These are phyloP conservation scores for Vireo altiloquus DNA, from an alignment of 2,113 vertebrate species.

Conservation along the genomic window DNA sequence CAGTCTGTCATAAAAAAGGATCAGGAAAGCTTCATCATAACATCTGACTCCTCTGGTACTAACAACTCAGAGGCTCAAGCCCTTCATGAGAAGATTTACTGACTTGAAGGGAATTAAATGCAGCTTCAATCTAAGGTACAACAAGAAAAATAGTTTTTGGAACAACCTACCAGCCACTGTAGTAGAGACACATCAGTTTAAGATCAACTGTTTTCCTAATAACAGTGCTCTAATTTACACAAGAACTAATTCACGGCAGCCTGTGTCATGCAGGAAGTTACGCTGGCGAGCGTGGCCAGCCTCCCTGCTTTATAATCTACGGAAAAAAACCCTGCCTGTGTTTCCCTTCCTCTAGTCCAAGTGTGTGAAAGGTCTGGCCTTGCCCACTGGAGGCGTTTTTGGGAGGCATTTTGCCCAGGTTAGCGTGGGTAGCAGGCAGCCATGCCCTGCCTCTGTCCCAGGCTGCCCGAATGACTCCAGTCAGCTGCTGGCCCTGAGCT, in stretches of 20 bases:
- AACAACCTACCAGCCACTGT: neutral
- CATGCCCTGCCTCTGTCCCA: neutral
- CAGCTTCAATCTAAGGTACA: neutral
- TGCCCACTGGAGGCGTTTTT: neutral
- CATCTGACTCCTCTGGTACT: neutral
- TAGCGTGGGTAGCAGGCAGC: neutral
- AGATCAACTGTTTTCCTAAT: conserved; percentile 12
- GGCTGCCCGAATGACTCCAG: neutral
- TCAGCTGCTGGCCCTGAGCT: neutral
- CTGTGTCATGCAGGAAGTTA: conserved; percentile 58
- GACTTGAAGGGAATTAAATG: neutral
- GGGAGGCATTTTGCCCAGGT: neutral
- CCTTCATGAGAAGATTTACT: neutral
- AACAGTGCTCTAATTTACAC: conserved; percentile 5
- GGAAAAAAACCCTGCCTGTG: conserved; percentile 46
- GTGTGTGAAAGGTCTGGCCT: conserved; percentile 65
- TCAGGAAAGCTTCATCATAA: neutral
- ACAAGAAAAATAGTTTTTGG: neutral
- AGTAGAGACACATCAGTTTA: neutral
- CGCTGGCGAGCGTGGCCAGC: neutral
- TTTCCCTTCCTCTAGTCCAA: conserved; percentile 47
- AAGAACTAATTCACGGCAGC: conserved; percentile 23
- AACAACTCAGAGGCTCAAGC: neutral
- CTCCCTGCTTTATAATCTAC: conserved; percentile 18
- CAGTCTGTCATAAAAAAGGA: neutral